phyloP scores from a whole-genome alignment of 2,888 invertebrate species.

The Cryptocheilus praepositus region DNA sequence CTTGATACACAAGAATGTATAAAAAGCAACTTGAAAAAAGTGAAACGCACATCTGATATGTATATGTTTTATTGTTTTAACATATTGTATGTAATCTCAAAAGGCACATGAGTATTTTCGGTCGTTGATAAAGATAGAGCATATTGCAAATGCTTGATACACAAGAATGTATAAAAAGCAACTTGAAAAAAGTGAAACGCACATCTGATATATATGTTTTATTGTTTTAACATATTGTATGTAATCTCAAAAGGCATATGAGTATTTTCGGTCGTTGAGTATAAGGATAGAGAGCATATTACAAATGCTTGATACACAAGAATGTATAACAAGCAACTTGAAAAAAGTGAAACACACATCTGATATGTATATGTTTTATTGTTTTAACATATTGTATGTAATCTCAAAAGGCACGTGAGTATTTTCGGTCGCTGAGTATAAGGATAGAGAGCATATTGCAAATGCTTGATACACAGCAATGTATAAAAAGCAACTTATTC shows the following conservation, averaged over 20 bases:
- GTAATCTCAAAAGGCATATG: not conserved
- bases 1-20: not conserved
- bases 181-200: not conserved
- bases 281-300: not conserved
- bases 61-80: slow-evolving; percentile 5
- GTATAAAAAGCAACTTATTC: not conserved
- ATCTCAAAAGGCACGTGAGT: not conserved
- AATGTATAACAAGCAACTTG: not conserved
- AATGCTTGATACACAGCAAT: not conserved
- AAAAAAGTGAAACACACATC: not conserved
- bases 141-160: not conserved
- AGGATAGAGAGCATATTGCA: not conserved
- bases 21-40: not conserved
- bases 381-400: not conserved
- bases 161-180: not conserved
- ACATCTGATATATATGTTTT: not conserved
- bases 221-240: slow-evolving; percentile 1
- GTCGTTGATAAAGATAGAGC: not conserved
- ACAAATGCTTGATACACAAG: not conserved
- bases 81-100: not conserved
- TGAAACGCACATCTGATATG: not conserved
- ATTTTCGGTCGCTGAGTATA: not conserved
- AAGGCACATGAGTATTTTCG: not conserved
- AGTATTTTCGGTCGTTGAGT: not conserved
- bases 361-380: slow-evolving; percentile 1